A percentile compares a stretch with the other conserved stretches of the same genome.
phyloP scores from a whole-genome alignment of 2,797 vertebrate genomes.

The Phataginus tricuspis region DNA sequence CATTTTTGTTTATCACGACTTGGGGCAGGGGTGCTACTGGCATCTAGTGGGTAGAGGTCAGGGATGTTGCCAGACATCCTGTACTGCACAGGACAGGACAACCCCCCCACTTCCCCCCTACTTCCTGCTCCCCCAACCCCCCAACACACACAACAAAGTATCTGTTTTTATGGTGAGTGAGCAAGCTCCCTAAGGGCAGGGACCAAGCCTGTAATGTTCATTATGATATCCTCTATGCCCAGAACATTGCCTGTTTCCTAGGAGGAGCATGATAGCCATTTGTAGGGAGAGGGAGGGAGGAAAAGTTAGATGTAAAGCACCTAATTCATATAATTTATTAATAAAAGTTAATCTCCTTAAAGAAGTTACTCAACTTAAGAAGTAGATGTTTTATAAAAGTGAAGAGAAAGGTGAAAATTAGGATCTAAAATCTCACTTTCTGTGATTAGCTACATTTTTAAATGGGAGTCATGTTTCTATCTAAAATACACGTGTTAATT shows the following conservation, averaged over 20 bases:
- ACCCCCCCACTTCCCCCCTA: accelerated
- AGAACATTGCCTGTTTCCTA: background rate
- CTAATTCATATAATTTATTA: background rate
- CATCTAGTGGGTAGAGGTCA: background rate
- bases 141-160: background rate
- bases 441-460: background rate
- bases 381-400: background rate
- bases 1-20: background rate
- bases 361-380: background rate
- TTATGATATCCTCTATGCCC: background rate
- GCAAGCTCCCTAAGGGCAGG: background rate
- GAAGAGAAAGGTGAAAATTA: background rate
- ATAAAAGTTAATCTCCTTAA: background rate
- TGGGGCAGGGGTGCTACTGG: background rate
- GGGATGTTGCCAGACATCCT: background rate
- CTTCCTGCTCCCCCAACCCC: no score
- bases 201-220: background rate
- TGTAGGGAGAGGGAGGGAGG: background rate
- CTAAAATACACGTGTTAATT: background rate
- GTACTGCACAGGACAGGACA: background rate
- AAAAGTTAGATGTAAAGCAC: background rate
- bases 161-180: background rate
- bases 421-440: background rate
- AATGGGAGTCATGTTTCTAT: background rate
- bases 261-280: background rate